Percentiles rank a stretch among this genome's conserved stretches.
These are phyloP conservation scores for Linnaemya vulpina DNA, from an alignment of 2,888 invertebrate genomes.

Conservation along the genomic window DNA sequence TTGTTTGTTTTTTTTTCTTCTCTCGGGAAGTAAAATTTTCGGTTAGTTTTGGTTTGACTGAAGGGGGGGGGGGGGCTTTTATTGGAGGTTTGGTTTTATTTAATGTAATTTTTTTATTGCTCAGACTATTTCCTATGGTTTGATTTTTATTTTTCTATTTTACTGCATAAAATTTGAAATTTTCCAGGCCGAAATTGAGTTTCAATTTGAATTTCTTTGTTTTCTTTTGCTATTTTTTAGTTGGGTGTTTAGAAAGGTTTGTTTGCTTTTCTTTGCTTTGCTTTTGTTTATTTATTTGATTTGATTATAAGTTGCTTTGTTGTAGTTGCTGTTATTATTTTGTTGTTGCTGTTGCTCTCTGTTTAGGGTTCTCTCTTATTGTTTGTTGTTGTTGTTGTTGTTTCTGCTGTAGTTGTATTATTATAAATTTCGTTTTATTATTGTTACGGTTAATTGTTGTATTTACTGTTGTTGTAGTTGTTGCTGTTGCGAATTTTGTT, in stretches of 20 bases:
- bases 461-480: conserved; percentile 62
- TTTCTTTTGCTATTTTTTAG: conserved; percentile 64
- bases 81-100: conserved; percentile 66
- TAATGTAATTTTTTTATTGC: conserved; percentile 61
- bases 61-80: conserved; percentile 37
- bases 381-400: conserved; percentile 1
- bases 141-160: conserved; percentile 63
- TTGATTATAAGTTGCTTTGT: conserved; percentile 71
- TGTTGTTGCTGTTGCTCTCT: conserved; percentile 67
- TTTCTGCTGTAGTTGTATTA: conserved; percentile 63
- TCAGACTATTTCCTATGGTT: conserved; percentile 70
- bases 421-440: conserved; percentile 67
- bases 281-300: conserved; percentile 73
- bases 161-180: conserved; percentile 71
- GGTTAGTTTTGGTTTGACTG: conserved; percentile 61
- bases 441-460: conserved; percentile 71
- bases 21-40: conserved; percentile 50
- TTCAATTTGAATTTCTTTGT: conserved; percentile 38
- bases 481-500: conserved; percentile 68
- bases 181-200: conserved; percentile 54
- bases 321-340: conserved; percentile 66
- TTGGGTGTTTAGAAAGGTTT: conserved; percentile 64
- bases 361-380: conserved; percentile 36
- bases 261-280: conserved; percentile 67
- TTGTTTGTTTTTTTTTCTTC: too few species aligned